Conservation (phyloP, 2,797 vertebrate genomes). For the Ptychobarbus kaznakovi region DNA sequence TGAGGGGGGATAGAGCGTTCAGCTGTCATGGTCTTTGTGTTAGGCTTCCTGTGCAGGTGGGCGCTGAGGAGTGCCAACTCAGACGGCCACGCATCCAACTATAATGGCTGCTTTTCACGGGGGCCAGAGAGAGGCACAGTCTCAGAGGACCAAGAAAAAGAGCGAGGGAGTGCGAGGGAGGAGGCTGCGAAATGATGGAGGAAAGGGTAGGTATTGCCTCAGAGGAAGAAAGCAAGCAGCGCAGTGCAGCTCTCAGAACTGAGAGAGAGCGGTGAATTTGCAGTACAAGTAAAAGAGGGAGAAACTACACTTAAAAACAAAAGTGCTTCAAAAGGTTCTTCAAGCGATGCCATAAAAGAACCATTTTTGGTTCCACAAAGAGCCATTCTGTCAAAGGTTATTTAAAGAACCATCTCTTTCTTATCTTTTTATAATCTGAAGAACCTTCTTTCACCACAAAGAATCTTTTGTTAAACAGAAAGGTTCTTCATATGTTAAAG, state of each 20-base stretch:
- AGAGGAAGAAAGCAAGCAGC: slow-evolving; percentile 57
- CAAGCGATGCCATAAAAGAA: too few species aligned
- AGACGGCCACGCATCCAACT: slow-evolving; percentile 82
- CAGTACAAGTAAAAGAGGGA: slow-evolving; percentile 20
- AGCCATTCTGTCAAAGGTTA: too few species aligned
- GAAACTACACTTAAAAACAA: neutral
- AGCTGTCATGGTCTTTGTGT: slow-evolving; percentile 78
- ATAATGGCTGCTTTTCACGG: slow-evolving; percentile 85
- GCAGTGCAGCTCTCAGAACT: slow-evolving; percentile 33
- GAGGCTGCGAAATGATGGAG: slow-evolving; percentile 47
- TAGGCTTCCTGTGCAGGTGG: slow-evolving; percentile 87
- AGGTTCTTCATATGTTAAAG: too few species aligned
- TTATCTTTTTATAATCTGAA: too few species aligned
- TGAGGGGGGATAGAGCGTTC: slow-evolving; percentile 69
- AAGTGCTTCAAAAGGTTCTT: too few species aligned
- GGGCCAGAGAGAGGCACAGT: slow-evolving; percentile 72
- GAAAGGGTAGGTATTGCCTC: slow-evolving; percentile 63
- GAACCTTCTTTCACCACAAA: too few species aligned
- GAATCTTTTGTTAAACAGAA: too few species aligned
- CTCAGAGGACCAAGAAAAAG: slow-evolving; percentile 51
- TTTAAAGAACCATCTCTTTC: too few species aligned
- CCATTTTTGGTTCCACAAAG: too few species aligned
- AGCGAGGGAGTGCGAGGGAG: slow-evolving; percentile 42
- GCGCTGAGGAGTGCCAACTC: slow-evolving; percentile 80
- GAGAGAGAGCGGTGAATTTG: slow-evolving; percentile 15